These are phyloP conservation scores for Pachypeltis micranthus DNA, from an alignment of 1,140 invertebrate genomes.

Conservation along the genomic window DNA sequence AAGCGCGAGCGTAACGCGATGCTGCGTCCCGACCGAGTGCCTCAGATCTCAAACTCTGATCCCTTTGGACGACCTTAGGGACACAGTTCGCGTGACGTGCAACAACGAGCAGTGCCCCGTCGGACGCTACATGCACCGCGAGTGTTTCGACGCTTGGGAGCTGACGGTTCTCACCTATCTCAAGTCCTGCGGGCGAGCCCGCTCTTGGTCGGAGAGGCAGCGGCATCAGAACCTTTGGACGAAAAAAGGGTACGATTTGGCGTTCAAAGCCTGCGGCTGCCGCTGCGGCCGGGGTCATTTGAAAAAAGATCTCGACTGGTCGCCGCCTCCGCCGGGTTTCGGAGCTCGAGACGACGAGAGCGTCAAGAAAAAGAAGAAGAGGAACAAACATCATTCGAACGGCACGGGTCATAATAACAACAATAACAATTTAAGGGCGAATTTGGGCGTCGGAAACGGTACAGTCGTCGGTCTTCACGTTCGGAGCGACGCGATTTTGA, in stretches of 20 bases:
- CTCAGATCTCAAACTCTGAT: constrained; percentile 47
- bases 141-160: constrained; percentile 92
- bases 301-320: constrained; percentile 88
- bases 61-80: constrained; percentile 56
- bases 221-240: constrained; percentile 92
- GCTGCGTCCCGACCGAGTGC: constrained; percentile 69
- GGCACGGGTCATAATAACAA: too few relatives aligned
- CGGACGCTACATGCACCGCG: constrained; percentile 86
- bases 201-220: constrained; percentile 88
- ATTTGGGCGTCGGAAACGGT: constrained; percentile 28
- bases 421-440: constrained; percentile 50
- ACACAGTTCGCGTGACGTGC: constrained; percentile 79
- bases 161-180: constrained; percentile 73
- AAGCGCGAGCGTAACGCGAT: constrained; percentile 41
- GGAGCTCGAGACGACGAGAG: constrained; percentile 35
- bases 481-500: constrained; percentile 14
- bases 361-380: constrained; percentile 54
- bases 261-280: constrained; percentile 79
- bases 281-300: constrained; percentile 80
- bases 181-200: constrained; percentile 74
- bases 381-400: constrained; percentile 47
- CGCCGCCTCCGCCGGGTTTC: constrained; percentile 46
- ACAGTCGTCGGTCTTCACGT: constrained; percentile 32
- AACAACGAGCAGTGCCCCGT: constrained; percentile 83
- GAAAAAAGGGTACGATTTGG: constrained; percentile 91